Evolutionary conservation across 1,140 invertebrate genomes (phyloP), one percentile per base, ranked within the genome.

Genomic region (Drosophila pachea): DNA sequence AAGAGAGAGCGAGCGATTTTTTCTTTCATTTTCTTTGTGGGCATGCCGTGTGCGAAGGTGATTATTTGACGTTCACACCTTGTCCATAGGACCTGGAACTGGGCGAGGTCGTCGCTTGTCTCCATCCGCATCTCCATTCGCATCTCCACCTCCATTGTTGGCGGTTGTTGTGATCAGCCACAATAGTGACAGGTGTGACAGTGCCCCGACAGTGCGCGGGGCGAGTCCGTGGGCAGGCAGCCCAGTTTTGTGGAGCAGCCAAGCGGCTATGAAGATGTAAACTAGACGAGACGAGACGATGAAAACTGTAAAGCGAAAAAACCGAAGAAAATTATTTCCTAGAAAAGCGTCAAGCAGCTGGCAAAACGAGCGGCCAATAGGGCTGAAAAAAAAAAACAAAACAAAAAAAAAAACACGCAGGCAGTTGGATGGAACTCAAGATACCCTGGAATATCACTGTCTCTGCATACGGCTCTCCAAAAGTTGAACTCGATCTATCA

Each of bases 31-130:
- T 43, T 38, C 50, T 49, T 65, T 45, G 60, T 64, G 54, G 64
- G 54, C 65, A 76, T 83, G 68, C 67, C 79, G 76, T 78, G 81
- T 74, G 69, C 60, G 45, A 60, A 79, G 81, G 76, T 79, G 76
- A 84, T 84, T 84, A 86, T 84, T 84, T 86, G 79, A 84, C 76
- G 81, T 84, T 86, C 81, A 86, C 79, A 84, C 81, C 81, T 84
- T 78, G 79, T 83, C 54, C 54, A 11, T 43, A 68, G 65, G 58
- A 68, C 36, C 52, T 53, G 49, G 9, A 38, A 68, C 60, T 60
- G 62, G 52, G 56, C 65, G 69, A 68, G 65, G 65, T 67, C 63
- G 56, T 72, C 56, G 33, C 32, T 42, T 42, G 50, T 63, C 60
- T 62, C n/a, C 47, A 9, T 47, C 43, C 36, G 29, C 35, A 9